Evolutionary conservation across 2,113 vertebrate species (phyloP).

Genomic region (Chrysochloris asiatica): DNA sequence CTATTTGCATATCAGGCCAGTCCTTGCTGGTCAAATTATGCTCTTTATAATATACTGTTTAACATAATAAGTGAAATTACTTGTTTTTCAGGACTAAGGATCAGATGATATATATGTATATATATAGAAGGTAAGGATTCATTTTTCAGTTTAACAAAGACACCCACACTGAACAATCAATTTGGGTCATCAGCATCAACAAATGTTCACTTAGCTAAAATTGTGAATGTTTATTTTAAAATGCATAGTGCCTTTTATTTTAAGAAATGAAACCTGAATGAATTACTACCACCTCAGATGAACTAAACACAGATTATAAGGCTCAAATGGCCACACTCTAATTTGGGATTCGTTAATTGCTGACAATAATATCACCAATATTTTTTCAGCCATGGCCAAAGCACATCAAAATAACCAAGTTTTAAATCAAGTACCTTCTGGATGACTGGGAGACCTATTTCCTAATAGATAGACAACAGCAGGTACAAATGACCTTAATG

Average conservation of each 20-base stretch:
- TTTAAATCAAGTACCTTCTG: constrained; percentile 68
- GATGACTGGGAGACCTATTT: constrained; percentile 68
- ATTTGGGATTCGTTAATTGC: constrained; percentile 87
- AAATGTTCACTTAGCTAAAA: constrained; percentile 71
- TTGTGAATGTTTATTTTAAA: constrained; percentile 48
- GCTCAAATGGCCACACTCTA: constrained; percentile 69
- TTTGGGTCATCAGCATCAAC: constrained; percentile 65
- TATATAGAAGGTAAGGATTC: constrained; percentile 63
- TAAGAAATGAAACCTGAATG: constrained; percentile 61
- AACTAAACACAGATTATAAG: constrained; percentile 54
- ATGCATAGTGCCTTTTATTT: constrained; percentile 25
- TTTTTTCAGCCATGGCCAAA: constrained; percentile 81
- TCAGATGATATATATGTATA: constrained; percentile 62
- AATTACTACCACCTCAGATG: constrained; percentile 49
- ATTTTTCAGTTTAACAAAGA: constrained; percentile 61
- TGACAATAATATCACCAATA: constrained; percentile 76
- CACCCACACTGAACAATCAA: constrained; percentile 61
- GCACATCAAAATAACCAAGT: constrained; percentile 74
- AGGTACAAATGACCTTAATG: constrained; percentile 83
- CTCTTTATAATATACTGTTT: constrained; percentile 76
- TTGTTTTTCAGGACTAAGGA: constrained; percentile 70
- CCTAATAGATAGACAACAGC: constrained; percentile 78
- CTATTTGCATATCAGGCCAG: constrained; percentile 78
- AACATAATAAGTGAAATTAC: constrained; percentile 78
- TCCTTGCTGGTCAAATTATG: constrained; percentile 77